Evolutionary conservation across 2,113 vertebrate genomes (phyloP).

Genomic region (Caracal caracal): DNA sequence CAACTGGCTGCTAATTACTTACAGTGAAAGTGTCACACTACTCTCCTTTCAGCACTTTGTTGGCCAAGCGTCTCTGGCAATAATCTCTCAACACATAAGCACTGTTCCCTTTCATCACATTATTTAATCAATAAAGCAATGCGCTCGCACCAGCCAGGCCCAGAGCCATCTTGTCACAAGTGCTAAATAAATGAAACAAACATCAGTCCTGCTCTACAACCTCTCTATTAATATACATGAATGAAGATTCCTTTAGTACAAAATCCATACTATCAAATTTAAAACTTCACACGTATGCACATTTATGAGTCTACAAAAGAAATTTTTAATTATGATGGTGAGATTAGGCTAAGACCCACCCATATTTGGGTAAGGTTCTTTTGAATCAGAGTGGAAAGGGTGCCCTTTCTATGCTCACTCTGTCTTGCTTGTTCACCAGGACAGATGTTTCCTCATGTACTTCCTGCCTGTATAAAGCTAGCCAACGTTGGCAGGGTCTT

Average conservation of each 20-base stretch:
- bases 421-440: background rate
- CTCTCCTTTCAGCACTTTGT: constrained; percentile 85
- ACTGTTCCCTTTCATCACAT: constrained; percentile 86
- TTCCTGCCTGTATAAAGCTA: background rate
- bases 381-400: background rate
- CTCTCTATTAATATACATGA: constrained; percentile 69
- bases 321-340: background rate
- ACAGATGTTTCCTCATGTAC: background rate
- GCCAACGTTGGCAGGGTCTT: background rate
- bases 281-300: constrained; percentile 40
- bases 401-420: background rate
- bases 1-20: constrained; percentile 81
- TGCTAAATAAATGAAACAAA: constrained; percentile 83
- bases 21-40: constrained; percentile 79
- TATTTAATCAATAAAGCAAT: constrained; percentile 88
- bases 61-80: constrained; percentile 86
- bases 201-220: constrained; percentile 59
- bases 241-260: constrained; percentile 54
- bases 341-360: background rate
- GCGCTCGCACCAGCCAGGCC: constrained; percentile 80
- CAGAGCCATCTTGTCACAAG: constrained; percentile 80
- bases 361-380: background rate
- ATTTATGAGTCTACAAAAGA: background rate
- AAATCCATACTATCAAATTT: constrained; percentile 61
- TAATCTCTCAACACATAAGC: constrained; percentile 86